Conservation (phyloP, 2,888 invertebrate species). For the Corythucha ciliata region DNA sequence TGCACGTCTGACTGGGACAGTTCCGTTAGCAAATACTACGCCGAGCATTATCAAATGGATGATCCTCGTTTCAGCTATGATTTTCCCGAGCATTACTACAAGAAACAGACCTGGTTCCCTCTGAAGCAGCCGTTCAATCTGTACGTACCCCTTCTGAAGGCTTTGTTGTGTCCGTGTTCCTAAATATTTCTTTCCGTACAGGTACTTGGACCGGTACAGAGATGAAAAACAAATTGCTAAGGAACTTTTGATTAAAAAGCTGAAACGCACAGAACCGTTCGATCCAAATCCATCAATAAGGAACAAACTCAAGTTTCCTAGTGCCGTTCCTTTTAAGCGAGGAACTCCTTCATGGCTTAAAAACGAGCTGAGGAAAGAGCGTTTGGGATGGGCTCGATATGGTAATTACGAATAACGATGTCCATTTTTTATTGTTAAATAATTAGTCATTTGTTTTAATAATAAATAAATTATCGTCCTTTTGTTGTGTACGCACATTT, state of each 20-base stretch:
- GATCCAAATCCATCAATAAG: slow-evolving; percentile 48
- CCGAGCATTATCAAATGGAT: slow-evolving; percentile 59
- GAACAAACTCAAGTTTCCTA: slow-evolving; percentile 54
- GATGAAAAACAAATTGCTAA: slow-evolving; percentile 84
- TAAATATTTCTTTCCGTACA: no score
- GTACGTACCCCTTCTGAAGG: no score
- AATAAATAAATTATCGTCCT: no score
- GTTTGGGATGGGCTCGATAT: slow-evolving; percentile 63
- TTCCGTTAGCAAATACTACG: slow-evolving; percentile 70
- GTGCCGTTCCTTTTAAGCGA: slow-evolving; percentile 51
- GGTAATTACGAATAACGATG: slow-evolving; percentile 52
- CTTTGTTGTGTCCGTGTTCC: no score
- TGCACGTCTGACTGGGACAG: slow-evolving; percentile 88
- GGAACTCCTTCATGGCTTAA: slow-evolving; percentile 63
- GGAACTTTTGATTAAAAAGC: slow-evolving; percentile 70
- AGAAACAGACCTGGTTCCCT: slow-evolving; percentile 76
- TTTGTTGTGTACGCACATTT: no score
- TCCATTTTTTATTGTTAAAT: background rate
- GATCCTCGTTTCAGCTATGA: slow-evolving; percentile 86
- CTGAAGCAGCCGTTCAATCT: slow-evolving; percentile 70
- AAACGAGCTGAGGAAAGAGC: slow-evolving; percentile 59
- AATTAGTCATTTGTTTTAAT: no score
- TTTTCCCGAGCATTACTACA: slow-evolving; percentile 65
- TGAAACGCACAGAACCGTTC: slow-evolving; percentile 76
- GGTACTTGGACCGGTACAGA: slow-evolving; percentile 87